A percentile compares a stretch with the other conserved stretches of the same genome.
These are phyloP conservation scores for Poicephalus meyeri DNA, from an alignment of 2,113 vertebrate species.

Conservation along the genomic window DNA sequence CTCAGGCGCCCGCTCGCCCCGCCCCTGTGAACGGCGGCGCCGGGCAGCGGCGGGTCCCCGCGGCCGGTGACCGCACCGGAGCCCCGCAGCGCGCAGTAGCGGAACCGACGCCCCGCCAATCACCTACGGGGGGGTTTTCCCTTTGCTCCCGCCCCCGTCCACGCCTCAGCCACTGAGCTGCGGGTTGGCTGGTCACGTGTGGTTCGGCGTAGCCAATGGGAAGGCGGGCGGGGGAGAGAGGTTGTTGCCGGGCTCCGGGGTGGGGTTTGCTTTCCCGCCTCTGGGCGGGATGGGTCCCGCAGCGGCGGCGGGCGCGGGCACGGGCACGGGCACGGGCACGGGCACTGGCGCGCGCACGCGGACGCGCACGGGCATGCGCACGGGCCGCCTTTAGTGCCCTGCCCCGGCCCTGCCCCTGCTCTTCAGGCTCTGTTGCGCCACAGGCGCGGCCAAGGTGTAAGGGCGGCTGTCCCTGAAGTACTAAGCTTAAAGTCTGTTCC, in stretches of 20 bases:
- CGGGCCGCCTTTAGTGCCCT: too few species aligned
- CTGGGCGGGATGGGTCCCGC: accelerated
- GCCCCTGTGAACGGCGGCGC: not conserved
- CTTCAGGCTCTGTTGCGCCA: accelerated
- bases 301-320: accelerated
- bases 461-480: too few species aligned
- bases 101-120: not conserved
- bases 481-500: too few species aligned
- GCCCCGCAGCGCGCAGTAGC: not conserved
- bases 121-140: not conserved
- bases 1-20: not conserved
- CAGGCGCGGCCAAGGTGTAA: accelerated
- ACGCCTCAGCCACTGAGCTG: not conserved
- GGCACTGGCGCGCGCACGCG: too few species aligned
- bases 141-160: not conserved
- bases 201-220: not conserved
- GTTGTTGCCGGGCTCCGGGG: not conserved
- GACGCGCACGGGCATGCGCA: too few species aligned
- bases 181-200: accelerated
- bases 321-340: too few species aligned
- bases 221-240: too few species aligned
- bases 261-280: not conserved
- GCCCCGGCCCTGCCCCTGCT: accelerated
- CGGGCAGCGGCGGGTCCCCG: not conserved
- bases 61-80: not conserved